Evolutionary conservation across 2,113 vertebrate species (phyloP).

Genomic region (Ariopsis seemanni): DNA sequence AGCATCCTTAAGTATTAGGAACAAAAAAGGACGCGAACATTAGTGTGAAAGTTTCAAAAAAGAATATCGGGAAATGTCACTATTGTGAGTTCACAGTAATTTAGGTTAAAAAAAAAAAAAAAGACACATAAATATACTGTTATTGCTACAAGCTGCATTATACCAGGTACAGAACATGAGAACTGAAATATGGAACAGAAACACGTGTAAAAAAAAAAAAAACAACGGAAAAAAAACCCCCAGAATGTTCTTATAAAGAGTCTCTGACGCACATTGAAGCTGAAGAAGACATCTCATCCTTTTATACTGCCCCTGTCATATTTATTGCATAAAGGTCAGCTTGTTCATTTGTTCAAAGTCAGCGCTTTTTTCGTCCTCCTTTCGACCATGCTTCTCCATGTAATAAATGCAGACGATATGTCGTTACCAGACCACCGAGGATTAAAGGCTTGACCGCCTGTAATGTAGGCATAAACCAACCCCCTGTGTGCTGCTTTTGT

Average conservation of each 20-base stretch:
- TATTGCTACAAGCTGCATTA: not conserved
- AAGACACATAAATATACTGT: not conserved
- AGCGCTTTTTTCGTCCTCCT: slow-evolving; percentile 70
- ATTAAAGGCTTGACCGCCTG: slow-evolving; percentile 79
- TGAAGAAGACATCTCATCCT: slow-evolving; percentile 87
- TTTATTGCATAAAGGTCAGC: slow-evolving; percentile 88
- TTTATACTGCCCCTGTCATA: slow-evolving; percentile 87
- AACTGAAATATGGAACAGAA: not conserved
- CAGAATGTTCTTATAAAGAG: not conserved
- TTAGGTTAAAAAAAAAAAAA: not conserved
- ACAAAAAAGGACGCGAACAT: slow-evolving; percentile 92
- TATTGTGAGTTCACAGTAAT: not conserved
- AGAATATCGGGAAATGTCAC: not conserved
- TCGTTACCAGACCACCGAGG: slow-evolving; percentile 79
- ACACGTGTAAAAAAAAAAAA: not conserved
- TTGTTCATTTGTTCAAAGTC: slow-evolving; percentile 85
- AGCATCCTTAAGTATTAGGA: slow-evolving; percentile 98
- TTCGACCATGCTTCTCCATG: slow-evolving; percentile 62
- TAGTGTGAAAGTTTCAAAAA: slow-evolving; percentile 48
- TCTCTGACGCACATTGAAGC: slow-evolving; percentile 75
- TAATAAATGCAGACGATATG: slow-evolving; percentile 81
- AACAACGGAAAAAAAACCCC: not conserved
- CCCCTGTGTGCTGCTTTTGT: slow-evolving; percentile 72
- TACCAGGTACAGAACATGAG: not conserved
- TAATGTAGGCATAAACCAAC: slow-evolving; percentile 77